Evolutionary conservation across 2,113 vertebrate genomes (phyloP), one percentile per base, ranked within the genome.

Genomic region (Amazona vittata): DNA sequence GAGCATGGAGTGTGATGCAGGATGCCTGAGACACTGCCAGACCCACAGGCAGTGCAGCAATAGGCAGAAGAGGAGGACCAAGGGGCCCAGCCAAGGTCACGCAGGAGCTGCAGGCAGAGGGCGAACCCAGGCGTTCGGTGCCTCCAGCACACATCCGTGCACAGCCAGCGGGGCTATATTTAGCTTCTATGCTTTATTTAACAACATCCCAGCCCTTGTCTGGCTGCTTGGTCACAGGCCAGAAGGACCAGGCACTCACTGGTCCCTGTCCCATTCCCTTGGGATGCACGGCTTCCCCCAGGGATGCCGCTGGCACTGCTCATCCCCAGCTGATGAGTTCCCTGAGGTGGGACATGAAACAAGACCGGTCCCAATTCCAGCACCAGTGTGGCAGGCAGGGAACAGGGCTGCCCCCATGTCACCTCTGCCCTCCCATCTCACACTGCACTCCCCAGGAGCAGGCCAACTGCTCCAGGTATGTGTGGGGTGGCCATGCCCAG

Each of bases 21-120:
- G 39, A 7, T 19, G 35, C 25, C 39, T 3, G 26, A 50, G 24
- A 44, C 1, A 4, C 47, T 52, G 63, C 47, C 67, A 77, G 77
- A 74, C 20, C 47, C 10, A 0, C 22, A 83, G 41, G 47, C 28
- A 12, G 46, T 15, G 31, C 50, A 87, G 62, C 89, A 86, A 59
- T 19, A 52, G 64, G 73, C 77, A 63, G 50, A 31, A 67, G 49
- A 62, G 57, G 18, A 64, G 35, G 52, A 78, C 65, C 41, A 17
- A 52, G 60, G 47, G 91, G 74, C n/a, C 41, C 64, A 64, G 86
- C 50, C 91, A 95, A 96, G 89, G 95, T 91, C 93, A 89, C 7
- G 0, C 18, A 60, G 60, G 17, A 39, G 26, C 55, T 47, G 62
- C 49, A 74, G 76, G 70, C 52, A 87, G 69, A 79, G 69, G 26